phyloP scores from a whole-genome alignment of 92 coral and sea anemone genomes.

The Phenganax subtilis region DNA sequence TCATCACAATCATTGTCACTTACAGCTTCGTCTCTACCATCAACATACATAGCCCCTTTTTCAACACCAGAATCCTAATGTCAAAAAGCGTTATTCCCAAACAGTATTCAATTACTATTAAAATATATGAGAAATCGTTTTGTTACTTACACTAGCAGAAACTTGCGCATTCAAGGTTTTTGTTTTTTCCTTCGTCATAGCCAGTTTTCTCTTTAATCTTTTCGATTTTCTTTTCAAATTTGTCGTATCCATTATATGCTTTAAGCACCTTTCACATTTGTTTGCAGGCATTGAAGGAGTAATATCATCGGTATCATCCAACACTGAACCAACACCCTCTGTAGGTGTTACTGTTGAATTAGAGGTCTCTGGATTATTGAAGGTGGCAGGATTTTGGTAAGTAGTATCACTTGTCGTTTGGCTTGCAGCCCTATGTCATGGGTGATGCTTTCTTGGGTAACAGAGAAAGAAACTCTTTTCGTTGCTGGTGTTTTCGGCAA shows the following conservation, averaged over 20 bases:
- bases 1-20: neutral
- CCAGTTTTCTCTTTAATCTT: neutral
- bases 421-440: neutral
- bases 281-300: no score
- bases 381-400: neutral
- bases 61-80: no score
- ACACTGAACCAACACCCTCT: no score
- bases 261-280: neutral
- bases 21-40: neutral
- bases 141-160: neutral
- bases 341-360: no score
- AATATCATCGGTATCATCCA: no score
- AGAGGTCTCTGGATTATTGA: neutral
- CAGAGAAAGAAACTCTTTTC: neutral
- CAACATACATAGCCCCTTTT: no score
- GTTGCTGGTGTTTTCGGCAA: no score
- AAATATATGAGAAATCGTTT: neutral
- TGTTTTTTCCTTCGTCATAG: neutral
- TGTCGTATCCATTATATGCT: neutral
- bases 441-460: neutral
- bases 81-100: no score
- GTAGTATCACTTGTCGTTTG: neutral
- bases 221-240: neutral
- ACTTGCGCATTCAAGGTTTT: neutral
- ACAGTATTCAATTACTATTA: neutral